Evolutionary conservation across 2,797 vertebrate genomes (phyloP).

Genomic region (Sebastes jordani): DNA sequence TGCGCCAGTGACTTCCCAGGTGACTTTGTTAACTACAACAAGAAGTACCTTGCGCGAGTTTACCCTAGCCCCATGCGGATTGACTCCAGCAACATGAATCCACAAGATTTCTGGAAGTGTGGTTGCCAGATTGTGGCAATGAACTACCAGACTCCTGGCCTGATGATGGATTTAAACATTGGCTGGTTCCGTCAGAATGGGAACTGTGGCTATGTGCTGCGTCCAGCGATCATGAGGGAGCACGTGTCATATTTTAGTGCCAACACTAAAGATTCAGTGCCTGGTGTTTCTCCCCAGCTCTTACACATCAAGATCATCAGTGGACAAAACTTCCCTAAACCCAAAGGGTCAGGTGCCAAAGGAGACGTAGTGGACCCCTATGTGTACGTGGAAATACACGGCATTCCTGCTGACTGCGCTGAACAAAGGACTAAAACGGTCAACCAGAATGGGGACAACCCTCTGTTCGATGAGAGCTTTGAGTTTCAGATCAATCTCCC

Average conservation of each 20-base stretch:
- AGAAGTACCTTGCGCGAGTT: constrained; percentile 93
- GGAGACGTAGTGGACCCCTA: constrained; percentile 98
- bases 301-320: constrained; percentile 99
- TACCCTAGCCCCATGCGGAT: constrained; percentile 99
- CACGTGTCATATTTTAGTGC: constrained; percentile 98
- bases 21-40: constrained; percentile 99
- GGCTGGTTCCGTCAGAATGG: constrained; percentile 99
- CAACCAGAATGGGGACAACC: constrained; percentile 95
- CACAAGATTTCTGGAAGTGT: constrained; percentile 99
- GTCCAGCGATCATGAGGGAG: constrained; percentile 97
- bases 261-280: constrained; percentile 97
- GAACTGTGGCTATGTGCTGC: constrained; percentile 95
- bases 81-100: constrained; percentile 99
- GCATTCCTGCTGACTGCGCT: constrained; percentile 96
- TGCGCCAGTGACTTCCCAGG: constrained; percentile 93
- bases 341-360: constrained; percentile 98
- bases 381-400: constrained; percentile 96
- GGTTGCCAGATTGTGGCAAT: constrained; percentile 98
- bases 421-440: constrained; percentile 98
- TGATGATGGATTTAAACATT: constrained; percentile 99
- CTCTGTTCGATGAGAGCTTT: constrained; percentile 98
- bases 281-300: constrained; percentile 96
- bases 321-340: constrained; percentile 98
- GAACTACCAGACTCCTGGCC: constrained; percentile 98
- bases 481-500: constrained; percentile 99